A percentile compares a stretch with the other conserved stretches of the same genome.
These are phyloP conservation scores for Podiceps cristatus DNA, from an alignment of 2,113 vertebrate species.

Conservation along the genomic window DNA sequence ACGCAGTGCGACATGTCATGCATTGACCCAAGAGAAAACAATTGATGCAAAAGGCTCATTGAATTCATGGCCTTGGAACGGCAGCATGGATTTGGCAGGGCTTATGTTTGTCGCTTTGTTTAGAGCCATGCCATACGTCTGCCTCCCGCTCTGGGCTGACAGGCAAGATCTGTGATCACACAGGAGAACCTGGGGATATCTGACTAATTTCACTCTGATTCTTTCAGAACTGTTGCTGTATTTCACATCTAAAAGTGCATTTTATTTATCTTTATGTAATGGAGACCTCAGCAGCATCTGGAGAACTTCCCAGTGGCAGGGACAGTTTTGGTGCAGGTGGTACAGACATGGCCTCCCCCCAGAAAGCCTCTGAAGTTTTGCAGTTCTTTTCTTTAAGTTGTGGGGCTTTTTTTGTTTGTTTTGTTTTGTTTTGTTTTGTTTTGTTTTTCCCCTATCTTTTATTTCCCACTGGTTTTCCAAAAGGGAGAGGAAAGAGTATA, in stretches of 20 bases:
- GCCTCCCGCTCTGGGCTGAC: background rate
- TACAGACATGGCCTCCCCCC: background rate
- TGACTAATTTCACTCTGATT: background rate
- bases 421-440: too few relatives aligned
- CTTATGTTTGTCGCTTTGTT: background rate
- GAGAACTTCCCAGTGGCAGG: background rate
- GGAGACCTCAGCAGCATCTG: background rate
- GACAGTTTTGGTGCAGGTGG: background rate
- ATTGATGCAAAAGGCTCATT: background rate
- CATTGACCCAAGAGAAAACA: background rate
- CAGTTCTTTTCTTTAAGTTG: background rate
- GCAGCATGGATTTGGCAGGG: background rate
- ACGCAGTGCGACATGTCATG: background rate
- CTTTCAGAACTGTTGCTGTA: background rate
- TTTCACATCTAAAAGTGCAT: background rate
- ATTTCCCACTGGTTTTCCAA: background rate
- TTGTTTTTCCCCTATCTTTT: background rate
- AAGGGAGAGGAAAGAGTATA: background rate
- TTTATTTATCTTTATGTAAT: background rate
- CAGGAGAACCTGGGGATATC: background rate
- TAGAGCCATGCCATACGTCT: background rate
- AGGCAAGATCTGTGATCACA: background rate
- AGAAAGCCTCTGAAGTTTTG: background rate
- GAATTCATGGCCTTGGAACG: background rate
- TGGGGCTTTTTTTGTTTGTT: too few relatives aligned